Evolutionary conservation across 1,140 invertebrate genomes (phyloP), one percentile per base, ranked within the genome.

Genomic region (Dendrolimus punctatus): DNA sequence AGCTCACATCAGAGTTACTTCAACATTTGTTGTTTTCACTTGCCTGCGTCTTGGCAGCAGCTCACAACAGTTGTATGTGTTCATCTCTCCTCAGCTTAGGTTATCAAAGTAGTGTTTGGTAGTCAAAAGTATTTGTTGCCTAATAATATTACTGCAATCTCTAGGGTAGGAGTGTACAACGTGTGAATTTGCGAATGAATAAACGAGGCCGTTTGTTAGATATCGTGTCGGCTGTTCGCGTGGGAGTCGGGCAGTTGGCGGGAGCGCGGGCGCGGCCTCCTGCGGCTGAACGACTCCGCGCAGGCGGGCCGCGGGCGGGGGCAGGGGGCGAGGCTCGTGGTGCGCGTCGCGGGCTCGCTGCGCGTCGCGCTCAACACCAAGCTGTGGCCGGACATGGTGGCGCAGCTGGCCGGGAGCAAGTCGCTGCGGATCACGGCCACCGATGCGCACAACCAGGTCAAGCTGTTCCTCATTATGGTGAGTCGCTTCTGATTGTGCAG

Each of bases 291-390:
- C 87, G 95, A 97, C 75, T 88, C 90, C 56, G 90, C 91, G 60
- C 72, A 70, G 44, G 76, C 77, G 6, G 74, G 88, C 90, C 56
- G 90, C 91, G 60, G 73, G 71, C 45, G 76, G 77, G 6, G 74
- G 46, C 95, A 96, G 36, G 95, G 92, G 90, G 68, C 75, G 93
- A 36, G 96, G 46, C 87, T 97, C 5, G 95, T 98, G 4, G 95
- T 97, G 72, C 90, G 97, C 47, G 95, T 94, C 8, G 90, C 94
- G 23, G 97, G 97, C 9, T 96, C 94, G 59, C 90, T 98, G 51
- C 90, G 96, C 58, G 91, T 99, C 49, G 92, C 98, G 66, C 88
- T 99, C 8, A 99, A 99, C 80, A 98, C 97, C 37, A 98, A 98
- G 88, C 90, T 96, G 42, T 98, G 96, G 95, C 90, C 94, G 4